Base-by-base conservation (phyloP, 2,113 vertebrate genomes). In the Albula goreensis region DNA sequence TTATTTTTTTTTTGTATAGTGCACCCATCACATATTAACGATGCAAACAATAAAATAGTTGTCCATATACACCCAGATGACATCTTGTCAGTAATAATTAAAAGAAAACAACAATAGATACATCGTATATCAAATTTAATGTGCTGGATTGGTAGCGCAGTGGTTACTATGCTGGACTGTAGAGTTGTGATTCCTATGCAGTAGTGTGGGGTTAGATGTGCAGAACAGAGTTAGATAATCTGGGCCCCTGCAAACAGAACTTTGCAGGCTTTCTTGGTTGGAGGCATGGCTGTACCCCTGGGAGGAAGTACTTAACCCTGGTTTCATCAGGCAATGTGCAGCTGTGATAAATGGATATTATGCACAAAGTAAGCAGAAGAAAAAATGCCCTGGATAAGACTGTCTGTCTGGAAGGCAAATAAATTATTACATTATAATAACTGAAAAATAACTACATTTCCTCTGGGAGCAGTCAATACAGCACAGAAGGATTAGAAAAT, bases 401-500 rank as follows among this genome's bases (percentile, higher is more conserved):
- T 8, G 2, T 31, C 70, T 22, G 10, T 31, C 70, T 22, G 10
- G 15, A 22, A 66, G 17, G 22, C 31, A 74, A 74, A 74, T 74
- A 31, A 31, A 74, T 10, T 8, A 31, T 31, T n/a, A 13, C 4
- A 31, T 31, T 10, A 74, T 31, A n/a, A 74, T 74, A 31, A 25
- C 70, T n/a, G 8, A 10, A n/a, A 74, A 74, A 74, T 31, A 22
- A n/a, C n/a, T 50, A 48, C 48, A 80, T 80, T 53, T 53, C 70
- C 70, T 31, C 70, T 74, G 70, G n/a, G 70, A 81, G 53, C 51
- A 52, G 49, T 66, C 17, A 66, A 19, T 4, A 66, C 60, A 4
- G 60, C 60, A 66, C 80, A 81, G n/a, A 51, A 25, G 12, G n/a
- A 79, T 79, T 81, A 80, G 48, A 19, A 80, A 50, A 80, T 12